Base-by-base conservation (phyloP, 92 coral and sea anemone genomes). In the Virgularia gustaviana region DNA sequence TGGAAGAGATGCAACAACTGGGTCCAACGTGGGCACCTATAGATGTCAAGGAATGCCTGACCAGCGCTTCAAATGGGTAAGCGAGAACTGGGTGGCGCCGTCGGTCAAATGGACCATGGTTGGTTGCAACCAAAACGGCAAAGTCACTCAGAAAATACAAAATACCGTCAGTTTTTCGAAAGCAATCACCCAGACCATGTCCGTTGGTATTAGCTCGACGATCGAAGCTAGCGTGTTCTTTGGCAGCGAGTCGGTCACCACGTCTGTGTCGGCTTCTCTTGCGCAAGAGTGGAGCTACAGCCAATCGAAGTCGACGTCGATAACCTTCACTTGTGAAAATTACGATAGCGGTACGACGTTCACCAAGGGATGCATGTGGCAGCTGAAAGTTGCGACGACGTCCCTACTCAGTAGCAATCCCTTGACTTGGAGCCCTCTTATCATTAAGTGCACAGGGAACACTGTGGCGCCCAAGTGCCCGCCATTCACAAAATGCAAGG, bases 291-390 rank as follows among this genome's bases (percentile, higher is more conserved):
- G 76, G 76, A 29, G 20, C 31, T 37, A 5, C 61, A 70, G 76
- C 38, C 76, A 70, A 58, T 44, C 53, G 34, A 36, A 49, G 63
- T 45, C 49, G 37, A 45, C 18, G 39, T 0, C 13, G 76, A 70
- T 70, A 45, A 45, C 70, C 27, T 70, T 51, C 58, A 70, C 76
- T 37, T 70, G 76, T 49, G 76, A 70, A 70, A 70, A 44, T 49
- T 70, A 70, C 38, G 76, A 49, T 49, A 29, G 20, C 33, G 63
- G 63, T 25, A 6, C 45, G 76, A 24, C 65, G 63, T 70, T 70
- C 58, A 43, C 41, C 37, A 36, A 62, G 25, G 76, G 76, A 49
- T 70, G 76, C 76, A 70, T 70, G 76, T 70, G 76, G 76, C 76
- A 70, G 38, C 58, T 70, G 39, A 9, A 28, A 47, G 38, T 47